These are phyloP conservation scores for Blastobasis adustella DNA, from an alignment of 2,888 invertebrate species.

Conservation along the genomic window DNA sequence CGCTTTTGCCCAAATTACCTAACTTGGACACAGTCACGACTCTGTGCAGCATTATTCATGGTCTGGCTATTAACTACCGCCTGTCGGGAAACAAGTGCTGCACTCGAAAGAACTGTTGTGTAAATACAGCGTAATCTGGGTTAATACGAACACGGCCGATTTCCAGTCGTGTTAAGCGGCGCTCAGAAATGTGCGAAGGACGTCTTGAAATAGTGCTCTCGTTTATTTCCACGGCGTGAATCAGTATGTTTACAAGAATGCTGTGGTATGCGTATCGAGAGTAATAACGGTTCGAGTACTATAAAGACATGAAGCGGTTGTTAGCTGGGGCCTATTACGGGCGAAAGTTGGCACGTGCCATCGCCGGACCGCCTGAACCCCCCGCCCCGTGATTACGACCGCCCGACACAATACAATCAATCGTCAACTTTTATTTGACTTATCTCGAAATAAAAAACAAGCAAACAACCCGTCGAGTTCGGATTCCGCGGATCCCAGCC, in stretches of 20 bases:
- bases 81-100: constrained; percentile 25
- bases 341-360: constrained; percentile 33
- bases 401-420: constrained; percentile 64
- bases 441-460: constrained; percentile 65
- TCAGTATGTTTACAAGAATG: constrained; percentile 31
- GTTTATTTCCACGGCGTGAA: constrained; percentile 51
- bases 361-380: constrained; percentile 34
- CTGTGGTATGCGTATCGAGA: constrained; percentile 20
- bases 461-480: constrained; percentile 49
- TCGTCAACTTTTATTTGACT: constrained; percentile 72
- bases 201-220: constrained; percentile 61
- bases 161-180: constrained; percentile 56
- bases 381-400: constrained; percentile 49
- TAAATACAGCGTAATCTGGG: constrained; percentile 41
- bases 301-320: constrained; percentile 30
- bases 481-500: constrained; percentile 50
- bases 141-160: constrained; percentile 50
- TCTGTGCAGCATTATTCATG: constrained; percentile 19
- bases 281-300: constrained; percentile 25
- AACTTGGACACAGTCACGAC: constrained; percentile 23
- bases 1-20: constrained; percentile 36
- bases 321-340: constrained; percentile 26
- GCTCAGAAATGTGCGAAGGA: constrained; percentile 61
- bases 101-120: constrained; percentile 31
- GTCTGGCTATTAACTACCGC: constrained; percentile 20